A percentile compares a stretch with the other conserved stretches of the same genome.
These are phyloP conservation scores for Calliscelio sp. DNA, from an alignment of 2,888 invertebrate species.

Conservation along the genomic window DNA sequence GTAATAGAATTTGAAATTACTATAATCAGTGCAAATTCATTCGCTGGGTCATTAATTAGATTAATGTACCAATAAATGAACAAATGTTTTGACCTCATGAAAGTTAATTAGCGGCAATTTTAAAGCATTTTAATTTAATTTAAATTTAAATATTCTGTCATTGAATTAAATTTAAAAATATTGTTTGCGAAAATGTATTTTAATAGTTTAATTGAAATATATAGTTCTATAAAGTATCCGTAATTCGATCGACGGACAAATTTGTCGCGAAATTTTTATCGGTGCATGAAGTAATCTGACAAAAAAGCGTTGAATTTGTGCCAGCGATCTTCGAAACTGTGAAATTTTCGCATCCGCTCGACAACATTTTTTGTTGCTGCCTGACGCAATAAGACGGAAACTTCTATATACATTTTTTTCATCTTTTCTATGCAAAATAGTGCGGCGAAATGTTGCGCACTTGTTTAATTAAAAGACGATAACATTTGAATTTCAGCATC, in stretches of 20 bases:
- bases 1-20: no score
- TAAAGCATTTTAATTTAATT: no score
- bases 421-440: conserved; percentile 10
- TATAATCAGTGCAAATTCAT: no score
- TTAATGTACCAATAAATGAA: no score
- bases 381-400: conserved; percentile 8
- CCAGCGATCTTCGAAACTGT: conserved; percentile 10
- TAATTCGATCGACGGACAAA: neutral
- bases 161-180: no score
- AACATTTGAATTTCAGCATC: neutral
- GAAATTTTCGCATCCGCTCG: neutral
- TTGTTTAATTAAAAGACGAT: conserved; percentile 45
- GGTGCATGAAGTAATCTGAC: neutral
- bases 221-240: neutral
- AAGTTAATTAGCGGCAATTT: no score
- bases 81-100: no score
- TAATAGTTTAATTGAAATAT: conserved; percentile 19
- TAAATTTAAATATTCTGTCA: neutral
- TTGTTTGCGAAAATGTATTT: no score
- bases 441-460: neutral
- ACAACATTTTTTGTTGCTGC: neutral
- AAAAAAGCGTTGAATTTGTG: conserved; percentile 3
- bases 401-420: no score
- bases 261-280: neutral
- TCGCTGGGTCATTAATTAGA: no score